These are phyloP conservation scores for Varecia variegata DNA, from an alignment of 2,797 vertebrate genomes.

Conservation along the genomic window DNA sequence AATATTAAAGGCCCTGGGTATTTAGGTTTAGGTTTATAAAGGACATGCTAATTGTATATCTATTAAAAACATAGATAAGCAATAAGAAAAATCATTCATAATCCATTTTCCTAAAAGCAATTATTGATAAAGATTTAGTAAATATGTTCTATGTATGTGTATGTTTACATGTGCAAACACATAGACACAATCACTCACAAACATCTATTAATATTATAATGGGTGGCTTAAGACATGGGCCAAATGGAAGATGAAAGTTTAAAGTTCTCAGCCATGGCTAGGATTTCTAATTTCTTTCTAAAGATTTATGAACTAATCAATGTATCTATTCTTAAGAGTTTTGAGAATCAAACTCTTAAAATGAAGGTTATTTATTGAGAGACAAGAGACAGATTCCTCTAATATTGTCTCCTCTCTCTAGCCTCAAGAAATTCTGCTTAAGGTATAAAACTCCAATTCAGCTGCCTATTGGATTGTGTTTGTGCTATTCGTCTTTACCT, in stretches of 20 bases:
- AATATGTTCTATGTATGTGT: not conserved
- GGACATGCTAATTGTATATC: not conserved
- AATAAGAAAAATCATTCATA: not conserved
- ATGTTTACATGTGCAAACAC: not conserved
- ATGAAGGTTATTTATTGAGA: not conserved
- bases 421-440: not conserved
- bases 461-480: not conserved
- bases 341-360: not conserved
- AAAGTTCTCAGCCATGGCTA: not conserved
- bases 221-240: not conserved
- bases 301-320: conserved; percentile 14
- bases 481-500: not conserved
- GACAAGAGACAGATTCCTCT: not conserved
- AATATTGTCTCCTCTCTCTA: not conserved
- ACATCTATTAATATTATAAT: not conserved
- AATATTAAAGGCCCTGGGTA: not conserved
- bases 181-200: not conserved
- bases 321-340: not conserved
- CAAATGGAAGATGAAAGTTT: not conserved
- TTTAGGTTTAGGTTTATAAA: not conserved
- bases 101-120: not conserved
- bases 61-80: not conserved
- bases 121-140: not conserved
- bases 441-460: not conserved
- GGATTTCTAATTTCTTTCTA: not conserved